Evolutionary conservation across 2,113 vertebrate species (phyloP).

Genomic region (Platysternon megacephalum): DNA sequence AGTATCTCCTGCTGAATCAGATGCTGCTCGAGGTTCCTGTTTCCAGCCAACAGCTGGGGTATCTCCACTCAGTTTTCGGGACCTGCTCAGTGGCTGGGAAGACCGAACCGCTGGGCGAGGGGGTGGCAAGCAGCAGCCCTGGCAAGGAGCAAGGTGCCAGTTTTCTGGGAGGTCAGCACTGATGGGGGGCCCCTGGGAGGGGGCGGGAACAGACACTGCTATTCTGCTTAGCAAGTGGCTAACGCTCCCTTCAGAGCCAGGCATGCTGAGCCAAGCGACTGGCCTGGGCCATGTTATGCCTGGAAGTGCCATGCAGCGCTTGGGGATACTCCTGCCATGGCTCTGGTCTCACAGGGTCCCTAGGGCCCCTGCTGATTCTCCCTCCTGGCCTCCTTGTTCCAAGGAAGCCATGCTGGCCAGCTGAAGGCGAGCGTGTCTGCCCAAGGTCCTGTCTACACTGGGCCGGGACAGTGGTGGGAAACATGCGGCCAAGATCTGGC

Average conservation of each 20-base stretch:
- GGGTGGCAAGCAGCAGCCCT: not conserved
- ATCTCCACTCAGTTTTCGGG: not conserved
- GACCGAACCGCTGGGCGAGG: not conserved
- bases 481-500: too few species aligned
- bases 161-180: too few species aligned
- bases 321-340: too few species aligned
- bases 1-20: not conserved
- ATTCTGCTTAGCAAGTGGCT: not conserved
- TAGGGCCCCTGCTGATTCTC: not conserved
- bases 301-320: not conserved
- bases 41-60: not conserved
- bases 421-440: not conserved
- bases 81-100: too few species aligned
- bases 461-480: not conserved
- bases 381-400: not conserved
- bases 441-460: not conserved
- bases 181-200: too few species aligned
- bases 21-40: not conserved
- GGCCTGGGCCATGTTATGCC: not conserved
- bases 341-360: not conserved
- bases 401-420: not conserved
- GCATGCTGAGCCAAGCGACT: not conserved
- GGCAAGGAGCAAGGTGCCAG: not conserved
- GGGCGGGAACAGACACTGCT: not conserved
- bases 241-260: not conserved